A percentile compares a stretch with the other conserved stretches of the same genome.
Evolutionary conservation across 2,888 invertebrate species (phyloP).

Genomic region (Bugulina stolonifera): DNA sequence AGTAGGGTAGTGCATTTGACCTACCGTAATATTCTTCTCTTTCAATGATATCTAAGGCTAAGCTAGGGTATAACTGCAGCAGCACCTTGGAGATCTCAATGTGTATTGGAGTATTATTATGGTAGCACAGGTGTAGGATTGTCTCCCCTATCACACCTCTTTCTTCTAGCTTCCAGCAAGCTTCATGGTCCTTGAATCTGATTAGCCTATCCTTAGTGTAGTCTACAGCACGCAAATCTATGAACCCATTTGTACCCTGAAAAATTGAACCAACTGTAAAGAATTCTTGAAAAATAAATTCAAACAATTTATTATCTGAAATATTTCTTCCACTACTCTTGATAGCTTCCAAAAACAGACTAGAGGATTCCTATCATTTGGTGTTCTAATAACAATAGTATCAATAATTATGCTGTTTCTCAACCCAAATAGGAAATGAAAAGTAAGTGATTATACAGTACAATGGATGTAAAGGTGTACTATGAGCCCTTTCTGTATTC

Average conservation of each 20-base stretch:
- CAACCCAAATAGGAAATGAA: conserved; percentile 34
- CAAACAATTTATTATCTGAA: too few species aligned
- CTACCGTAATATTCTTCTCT: conserved; percentile 91
- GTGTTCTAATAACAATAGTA: too few species aligned
- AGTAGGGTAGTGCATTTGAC: too few species aligned
- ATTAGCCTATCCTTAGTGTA: conserved; percentile 7
- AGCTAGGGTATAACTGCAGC: conserved; percentile 81
- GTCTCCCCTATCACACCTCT: conserved; percentile 92
- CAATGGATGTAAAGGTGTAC: conserved; percentile 41
- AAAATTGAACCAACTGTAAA: too few species aligned
- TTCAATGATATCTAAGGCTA: conserved; percentile 88
- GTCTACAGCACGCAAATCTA: too few species aligned
- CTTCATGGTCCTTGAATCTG: conserved; percentile 57
- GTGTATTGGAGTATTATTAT: conserved; percentile 80
- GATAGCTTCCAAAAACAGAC: too few species aligned
- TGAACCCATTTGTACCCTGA: too few species aligned
- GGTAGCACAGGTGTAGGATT: conserved; percentile 84
- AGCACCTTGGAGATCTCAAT: conserved; percentile 80
- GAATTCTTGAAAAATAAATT: too few species aligned
- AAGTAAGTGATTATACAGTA: conserved; percentile 45
- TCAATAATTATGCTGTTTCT: background rate
- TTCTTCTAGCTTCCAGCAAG: conserved; percentile 96
- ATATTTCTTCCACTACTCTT: too few species aligned
- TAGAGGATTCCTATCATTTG: too few species aligned
- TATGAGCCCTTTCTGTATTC: too few species aligned